Conservation (phyloP, 2,797 vertebrate species). For the Crypturellus tataupa region DNA sequence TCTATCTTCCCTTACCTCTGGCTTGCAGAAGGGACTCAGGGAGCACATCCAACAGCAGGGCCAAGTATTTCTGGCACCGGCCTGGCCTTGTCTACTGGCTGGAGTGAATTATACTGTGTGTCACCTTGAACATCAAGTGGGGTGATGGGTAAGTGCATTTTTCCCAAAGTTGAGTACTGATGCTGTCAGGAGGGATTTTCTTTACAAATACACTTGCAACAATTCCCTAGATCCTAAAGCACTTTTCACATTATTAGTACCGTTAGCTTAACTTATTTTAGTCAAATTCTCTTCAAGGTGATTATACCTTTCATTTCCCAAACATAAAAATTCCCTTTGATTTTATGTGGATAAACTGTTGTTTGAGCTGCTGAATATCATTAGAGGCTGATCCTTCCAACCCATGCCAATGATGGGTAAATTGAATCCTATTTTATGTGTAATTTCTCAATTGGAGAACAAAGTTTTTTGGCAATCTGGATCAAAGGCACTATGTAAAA, state of each 20-base stretch:
- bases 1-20: neutral
- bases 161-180: neutral
- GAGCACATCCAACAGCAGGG: neutral
- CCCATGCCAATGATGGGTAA: rapidly evolving
- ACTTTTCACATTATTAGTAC: neutral
- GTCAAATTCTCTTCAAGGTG: neutral
- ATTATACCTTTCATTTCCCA: neutral
- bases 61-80: neutral
- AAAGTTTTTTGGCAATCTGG: slow-evolving; percentile 25
- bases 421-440: neutral
- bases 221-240: neutral
- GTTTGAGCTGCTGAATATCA: neutral
- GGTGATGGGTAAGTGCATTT: neutral
- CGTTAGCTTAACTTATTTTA: neutral
- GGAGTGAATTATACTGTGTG: neutral
- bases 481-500: slow-evolving; percentile 41
- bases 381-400: neutral
- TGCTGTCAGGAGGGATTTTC: neutral
- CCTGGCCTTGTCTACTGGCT: neutral
- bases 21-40: neutral
- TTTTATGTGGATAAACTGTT: slow-evolving; percentile 16
- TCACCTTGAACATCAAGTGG: neutral
- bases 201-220: neutral
- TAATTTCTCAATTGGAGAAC: slow-evolving; percentile 17
- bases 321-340: neutral